Base-by-base conservation (phyloP, 1,140 invertebrate species). In the Globodera ellingtonae region DNA sequence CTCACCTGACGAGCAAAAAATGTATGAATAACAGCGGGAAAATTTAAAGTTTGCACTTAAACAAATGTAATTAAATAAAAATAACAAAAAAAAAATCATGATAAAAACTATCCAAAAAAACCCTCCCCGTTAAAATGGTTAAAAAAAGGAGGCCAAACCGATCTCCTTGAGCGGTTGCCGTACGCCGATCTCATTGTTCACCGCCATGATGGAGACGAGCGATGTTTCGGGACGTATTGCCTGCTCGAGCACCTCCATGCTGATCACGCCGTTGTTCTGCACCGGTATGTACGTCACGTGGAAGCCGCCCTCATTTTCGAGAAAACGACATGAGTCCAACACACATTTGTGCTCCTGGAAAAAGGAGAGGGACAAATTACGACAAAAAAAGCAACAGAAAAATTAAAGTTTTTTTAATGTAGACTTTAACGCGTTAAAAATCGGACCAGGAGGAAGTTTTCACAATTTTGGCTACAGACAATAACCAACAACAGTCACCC, bases 161-260 rank as follows among this genome's bases (percentile, higher is more conserved):
- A 99, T 98, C 89, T 98, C 94, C 83, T 92, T 90, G 47, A 99
- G 92, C 18, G 97, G 97, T 90, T 99, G 98, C 87, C 92, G 93
- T 0, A 99, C 96, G 74, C 96, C 98, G 89, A 99, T 99, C 92
- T 99, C 98, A 93, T 99, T 99, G 91, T 99, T 99, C 0, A 99
- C 94, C 18, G 93, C 92, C 98, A 99, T 99, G 56, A 99, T 92
- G 44, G 97, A 98, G 2, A 99, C 95, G 2, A 99, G 90, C 52
- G 93, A 93, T 15, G 98, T 99, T 84, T 98, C 93, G n/a, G 95
- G 93, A 44, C 93, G 94, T 8, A 99, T 93, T 3, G 93, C 91
- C 84, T 92, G 91, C 89, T 97, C 94, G 52, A 99, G 69, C 8
- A 82, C 91, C 86, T 91, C 91, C 35, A 99, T 82, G 89, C 94